Base-by-base conservation (phyloP, 2,888 invertebrate genomes). In the Callyntrura sp. region DNA sequence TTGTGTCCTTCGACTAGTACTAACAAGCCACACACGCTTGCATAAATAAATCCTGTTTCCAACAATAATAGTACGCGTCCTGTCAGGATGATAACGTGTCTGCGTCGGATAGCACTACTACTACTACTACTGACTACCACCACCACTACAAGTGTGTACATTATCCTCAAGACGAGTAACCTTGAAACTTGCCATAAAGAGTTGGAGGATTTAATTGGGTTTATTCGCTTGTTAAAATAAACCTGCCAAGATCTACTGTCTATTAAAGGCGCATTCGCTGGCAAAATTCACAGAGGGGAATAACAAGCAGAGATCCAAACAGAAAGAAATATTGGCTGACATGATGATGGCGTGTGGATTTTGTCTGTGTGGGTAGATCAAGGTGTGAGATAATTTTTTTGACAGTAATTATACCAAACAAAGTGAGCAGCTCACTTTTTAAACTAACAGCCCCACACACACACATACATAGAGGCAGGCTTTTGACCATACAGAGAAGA, bases 401-500 rank as follows among this genome's bases (percentile, higher is more conserved):
- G 70, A 70, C 70, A 45, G 45, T 45, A 70, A 70, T 70, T 70
- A 70, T 70, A 45, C 70, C 70, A 70, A 45, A 70, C 70, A 70
- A 70, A 70, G 70, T 45, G 17, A 70, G 14, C n/a, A n/a, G n/a
- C 14, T 65, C 25, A 2, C 68, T n/a, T 45, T 43, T 70, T 45
- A 60, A 4, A n/a, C n/a, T n/a, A n/a, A 43, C 43, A 70, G 43
- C 20, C 45, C 43, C 17, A 20, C 43, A 45, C 20, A n/a, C n/a
- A n/a, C n/a, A n/a, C n/a, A n/a, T n/a, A 12, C 5, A 62, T n/a
- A 57, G 8, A 20, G 23, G 6, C 23, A 45, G 5, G 45, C 35
- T 68, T 14, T 35, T 28, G 68, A 20, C 68, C 68, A 62, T 62
- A 25, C 62, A 25, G 6, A 25, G 62, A 25, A 25, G 23, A 25